phyloP scores from a whole-genome alignment of 1,140 invertebrate genomes.

The Probaryconus sp. region DNA sequence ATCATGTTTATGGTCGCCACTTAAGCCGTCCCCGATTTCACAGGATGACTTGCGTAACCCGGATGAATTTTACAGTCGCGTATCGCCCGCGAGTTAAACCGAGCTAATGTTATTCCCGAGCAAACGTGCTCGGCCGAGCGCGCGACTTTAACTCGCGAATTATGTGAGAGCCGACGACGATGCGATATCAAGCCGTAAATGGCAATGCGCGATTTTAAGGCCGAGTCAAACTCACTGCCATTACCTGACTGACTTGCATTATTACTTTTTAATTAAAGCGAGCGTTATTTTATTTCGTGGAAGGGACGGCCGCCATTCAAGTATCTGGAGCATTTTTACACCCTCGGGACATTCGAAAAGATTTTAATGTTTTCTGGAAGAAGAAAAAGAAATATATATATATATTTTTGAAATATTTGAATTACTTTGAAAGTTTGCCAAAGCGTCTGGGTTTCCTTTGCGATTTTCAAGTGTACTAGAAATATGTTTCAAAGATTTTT shows the following conservation, averaged over 20 bases:
- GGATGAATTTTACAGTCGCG: slow-evolving; percentile 26
- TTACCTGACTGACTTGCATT: neutral
- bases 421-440: no score
- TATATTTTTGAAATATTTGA: no score
- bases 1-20: slow-evolving; percentile 26
- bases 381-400: no score
- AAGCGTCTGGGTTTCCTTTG: no score
- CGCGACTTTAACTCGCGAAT: neutral
- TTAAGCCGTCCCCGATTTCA: slow-evolving; percentile 24
- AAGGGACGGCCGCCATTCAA: no score
- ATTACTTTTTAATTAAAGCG: neutral
- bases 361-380: no score
- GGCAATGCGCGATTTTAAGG: neutral
- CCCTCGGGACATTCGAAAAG: no score
- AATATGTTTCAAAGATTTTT: no score
- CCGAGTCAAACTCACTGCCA: neutral
- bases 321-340: no score
- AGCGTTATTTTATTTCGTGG: no score
- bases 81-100: slow-evolving; percentile 8
- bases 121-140: slow-evolving; percentile 5
- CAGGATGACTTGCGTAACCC: slow-evolving; percentile 41
- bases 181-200: slow-evolving; percentile 1
- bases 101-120: slow-evolving; percentile 30
- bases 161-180: neutral
- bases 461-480: no score